Base-by-base conservation (phyloP, 2,113 vertebrate genomes). In the Microcebus griseorufus region DNA sequence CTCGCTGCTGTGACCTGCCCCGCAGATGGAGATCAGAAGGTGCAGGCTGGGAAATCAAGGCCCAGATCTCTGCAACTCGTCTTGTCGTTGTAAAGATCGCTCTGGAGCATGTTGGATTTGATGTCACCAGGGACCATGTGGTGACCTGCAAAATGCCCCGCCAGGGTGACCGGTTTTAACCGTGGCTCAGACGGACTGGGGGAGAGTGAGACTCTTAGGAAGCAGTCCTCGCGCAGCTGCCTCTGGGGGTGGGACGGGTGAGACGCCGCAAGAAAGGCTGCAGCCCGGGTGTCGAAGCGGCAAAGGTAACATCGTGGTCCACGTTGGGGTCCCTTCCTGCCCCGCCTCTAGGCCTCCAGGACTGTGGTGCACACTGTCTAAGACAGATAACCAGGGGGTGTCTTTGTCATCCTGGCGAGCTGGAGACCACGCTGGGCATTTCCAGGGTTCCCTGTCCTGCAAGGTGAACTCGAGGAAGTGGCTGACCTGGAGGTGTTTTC, bases 291-390 rank as follows among this genome's bases (percentile, higher is more conserved):
- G 4, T 20, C 3, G 42, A 23, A 64, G 62, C 58, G 3, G 0
- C 0, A 0, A 22, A 2, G 13, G 9, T 22, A 1, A 2, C 2
- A 34, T 3, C 1, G 0, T 0, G 25, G 23, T 22, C 17, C 58
- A 39, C 11, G 0, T 0, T 3, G 18, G 2, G 12, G 8, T 27
- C 6, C n/a, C 37, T 17, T 42, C 62, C 60, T 27, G 25, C 60
- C 17, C 22, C 32, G n/a, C 13, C 48, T 55, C 65, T 3, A 27
- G 23, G 7, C 6, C 48, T 16, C 29, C 22, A 11, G 83, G 39
- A n/a, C 62, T 75, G 70, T 5, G 9, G 25, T 3, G 17, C 78
- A 6, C 5, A 29, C 0, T 9, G 11, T 65, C 64, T 55, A 51
- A 37, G 0, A 18, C 72, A 25, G 2, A 18, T 2, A 39, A 32